Evolutionary conservation across 1,140 invertebrate genomes (phyloP).

Genomic region (Conus ventricosus): DNA sequence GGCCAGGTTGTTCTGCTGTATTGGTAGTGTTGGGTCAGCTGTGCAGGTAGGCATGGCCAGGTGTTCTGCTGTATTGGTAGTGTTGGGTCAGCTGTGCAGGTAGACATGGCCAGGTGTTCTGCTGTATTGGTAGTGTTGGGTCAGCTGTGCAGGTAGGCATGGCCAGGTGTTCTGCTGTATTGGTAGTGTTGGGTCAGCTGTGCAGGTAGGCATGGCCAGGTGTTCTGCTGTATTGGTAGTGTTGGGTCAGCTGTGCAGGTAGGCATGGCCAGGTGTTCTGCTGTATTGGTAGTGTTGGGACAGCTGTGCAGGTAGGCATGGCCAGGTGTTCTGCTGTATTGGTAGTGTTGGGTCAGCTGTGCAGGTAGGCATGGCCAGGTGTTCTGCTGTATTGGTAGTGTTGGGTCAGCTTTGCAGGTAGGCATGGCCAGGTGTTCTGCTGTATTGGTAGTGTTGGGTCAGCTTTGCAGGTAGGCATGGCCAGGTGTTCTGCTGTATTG

Average conservation of each 20-base stretch:
- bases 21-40: slow-evolving; percentile 52
- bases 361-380: slow-evolving; percentile 53
- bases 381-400: too few relatives aligned
- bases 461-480: slow-evolving; percentile 63
- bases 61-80: too few relatives aligned
- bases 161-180: too few relatives aligned
- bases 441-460: slow-evolving; percentile 16
- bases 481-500: too few relatives aligned
- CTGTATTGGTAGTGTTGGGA: too few relatives aligned
- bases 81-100: slow-evolving; percentile 67
- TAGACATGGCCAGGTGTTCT: slow-evolving; percentile 31
- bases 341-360: slow-evolving; percentile 55
- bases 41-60: slow-evolving; percentile 56
- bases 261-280: not conserved
- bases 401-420: slow-evolving; percentile 70
- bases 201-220: slow-evolving; percentile 56
- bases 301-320: slow-evolving; percentile 65
- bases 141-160: slow-evolving; percentile 65
- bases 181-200: slow-evolving; percentile 52
- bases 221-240: too few relatives aligned
- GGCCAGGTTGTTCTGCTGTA: too few relatives aligned
- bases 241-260: slow-evolving; percentile 69
- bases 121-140: too few relatives aligned
- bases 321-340: too few relatives aligned
- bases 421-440: too few relatives aligned